phyloP scores from a whole-genome alignment of 2,113 vertebrate genomes.

The Oplegnathus fasciatus region DNA sequence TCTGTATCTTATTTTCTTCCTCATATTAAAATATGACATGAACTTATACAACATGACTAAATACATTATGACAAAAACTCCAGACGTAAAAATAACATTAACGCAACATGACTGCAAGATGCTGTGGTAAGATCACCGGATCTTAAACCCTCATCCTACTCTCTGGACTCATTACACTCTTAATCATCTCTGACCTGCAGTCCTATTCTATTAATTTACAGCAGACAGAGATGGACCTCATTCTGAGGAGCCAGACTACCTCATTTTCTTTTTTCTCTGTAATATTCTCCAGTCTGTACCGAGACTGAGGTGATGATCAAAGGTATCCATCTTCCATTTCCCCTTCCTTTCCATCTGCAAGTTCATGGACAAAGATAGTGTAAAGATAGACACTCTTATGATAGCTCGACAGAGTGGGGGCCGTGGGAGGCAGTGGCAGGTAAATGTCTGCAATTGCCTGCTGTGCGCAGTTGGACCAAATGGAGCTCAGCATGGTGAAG shows the following conservation, averaged over 20 bases:
- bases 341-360: constrained; percentile 4
- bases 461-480: constrained; percentile 56
- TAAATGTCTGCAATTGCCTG: constrained; percentile 56
- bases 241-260: constrained; percentile 13
- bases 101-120: not conserved
- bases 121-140: not conserved
- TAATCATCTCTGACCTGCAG: constrained; percentile 55
- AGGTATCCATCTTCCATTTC: constrained; percentile 38
- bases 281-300: constrained; percentile 20
- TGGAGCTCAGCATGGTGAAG: constrained; percentile 56
- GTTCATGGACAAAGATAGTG: constrained; percentile 35
- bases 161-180: constrained; percentile 38
- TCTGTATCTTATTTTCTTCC: not conserved
- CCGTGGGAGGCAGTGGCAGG: constrained; percentile 30
- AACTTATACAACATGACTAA: not conserved
- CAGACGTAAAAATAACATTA: constrained; percentile 17
- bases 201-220: constrained; percentile 37
- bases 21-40: not conserved
- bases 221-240: constrained; percentile 33
- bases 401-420: constrained; percentile 20
- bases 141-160: not conserved
- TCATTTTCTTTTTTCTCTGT: constrained; percentile 21
- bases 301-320: constrained; percentile 44
- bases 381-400: constrained; percentile 21
- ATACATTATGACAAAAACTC: not conserved